Base-by-base conservation (phyloP, 2,797 vertebrate species). In the Ctenosaura bakeri region DNA sequence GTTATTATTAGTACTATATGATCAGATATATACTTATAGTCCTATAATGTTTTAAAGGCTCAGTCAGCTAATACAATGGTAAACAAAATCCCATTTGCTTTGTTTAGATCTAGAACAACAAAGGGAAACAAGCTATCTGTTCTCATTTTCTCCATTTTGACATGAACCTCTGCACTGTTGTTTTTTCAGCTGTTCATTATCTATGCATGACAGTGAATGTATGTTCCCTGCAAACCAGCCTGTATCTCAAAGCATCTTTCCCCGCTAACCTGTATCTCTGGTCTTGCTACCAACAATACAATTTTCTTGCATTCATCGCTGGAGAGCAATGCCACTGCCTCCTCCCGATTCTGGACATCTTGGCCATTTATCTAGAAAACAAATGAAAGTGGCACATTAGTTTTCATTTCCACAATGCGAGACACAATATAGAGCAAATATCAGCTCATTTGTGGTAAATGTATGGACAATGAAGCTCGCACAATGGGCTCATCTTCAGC, bases 281-380 rank as follows among this genome's bases (percentile, higher is more conserved):
- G 98, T 95, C 99, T 97, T 73, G 98, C 98, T 0, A 99, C 98
- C 83, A 99, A 97, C 93, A 99, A 97, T 76, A 99, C 92, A 71
- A 99, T 98, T 95, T 97, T 99, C 96, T 97, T 98, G 91, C 98
- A 98, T 95, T 98, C 98, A 14, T 99, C 98, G 0, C 95, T 98
- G 90, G 98, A 98, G 90, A 99, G 98, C 82, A 98, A 95, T 0
- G 98, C 98, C 97, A 99, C 98, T 0, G 99, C 99, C 90, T 98
- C 99, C 94, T 98, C 98, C 91, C 98, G 96, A 94, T 99, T 98
- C 96, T 98, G 98, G 91, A 99, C 97, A 92, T 99, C 98, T 94
- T 98, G 98, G 78, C 99, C 99, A 96, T 99, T 99, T 97, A 99
- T 99, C 99, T 99, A 95, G 96, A 92, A 97, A 93, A 96, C 89